Base-by-base conservation (phyloP, 2,888 invertebrate genomes). In the Sarcophaga carnaria region DNA sequence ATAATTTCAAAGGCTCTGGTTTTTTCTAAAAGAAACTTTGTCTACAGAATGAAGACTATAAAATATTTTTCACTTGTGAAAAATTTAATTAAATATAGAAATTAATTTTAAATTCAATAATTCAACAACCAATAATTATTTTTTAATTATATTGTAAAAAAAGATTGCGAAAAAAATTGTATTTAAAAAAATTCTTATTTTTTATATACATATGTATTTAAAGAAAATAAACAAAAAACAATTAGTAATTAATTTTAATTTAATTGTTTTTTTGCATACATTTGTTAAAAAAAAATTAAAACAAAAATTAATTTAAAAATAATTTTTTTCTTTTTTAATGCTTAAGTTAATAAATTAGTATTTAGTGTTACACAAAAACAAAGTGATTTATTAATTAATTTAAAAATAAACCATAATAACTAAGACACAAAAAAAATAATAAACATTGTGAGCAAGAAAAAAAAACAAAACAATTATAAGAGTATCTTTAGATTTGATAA, bases 371-470 rank as follows among this genome's bases (percentile, higher is more conserved):
- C 79, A 87, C 25, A 54, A 84, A 79, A 37, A 37, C 37, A 37
- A 37, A 84, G 87, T 87, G 87, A 87, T 87, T 87, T 84, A 87
- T 84, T 85, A 71, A 84, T 82, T 72, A 83, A 81, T 78, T 87
- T 87, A 84, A 54, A 54, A 84, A 75, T 60, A 82, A 75, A 78
- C 59, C 69, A 27, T 78, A 64, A 54, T 54, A 62, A 77, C 59
- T 63, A 81, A 59, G 11, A 47, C 66, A 64, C 74, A 79, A 71
- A 62, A 62, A 54, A 77, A 71, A 49, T 6, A 67, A 69, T 1
- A 76, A 76, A 77, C 22, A 70, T 45, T 59, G 75, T 54, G 17
- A 12, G 14, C 49, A 1, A 14, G 14, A 49, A 49, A 49, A 6
- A 6, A 37, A 37, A 37, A 37, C 1, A 37, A 37, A 37, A 37